Evolutionary conservation across 1,140 invertebrate genomes (phyloP).

Genomic region (Propsilocerus akamusi): DNA sequence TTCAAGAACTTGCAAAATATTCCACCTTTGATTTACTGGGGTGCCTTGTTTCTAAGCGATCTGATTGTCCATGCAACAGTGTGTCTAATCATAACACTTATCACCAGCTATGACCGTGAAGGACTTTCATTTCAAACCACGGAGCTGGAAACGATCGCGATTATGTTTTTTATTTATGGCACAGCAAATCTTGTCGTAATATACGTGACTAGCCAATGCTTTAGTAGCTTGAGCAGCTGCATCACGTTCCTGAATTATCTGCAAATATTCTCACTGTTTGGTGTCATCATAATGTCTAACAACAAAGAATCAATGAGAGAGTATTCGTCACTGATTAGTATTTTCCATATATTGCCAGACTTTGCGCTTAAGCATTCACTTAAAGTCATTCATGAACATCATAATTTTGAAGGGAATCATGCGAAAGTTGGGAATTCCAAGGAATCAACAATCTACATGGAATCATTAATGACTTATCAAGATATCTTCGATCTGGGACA

Average conservation of each 20-base stretch:
- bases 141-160: neutral
- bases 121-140: neutral
- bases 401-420: neutral
- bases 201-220: conserved; percentile 16
- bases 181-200: conserved; percentile 18
- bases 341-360: conserved; percentile 18
- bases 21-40: conserved; percentile 16
- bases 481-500: neutral
- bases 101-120: neutral
- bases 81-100: conserved; percentile 5
- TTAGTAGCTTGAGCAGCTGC: conserved; percentile 6
- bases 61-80: conserved; percentile 10
- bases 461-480: neutral
- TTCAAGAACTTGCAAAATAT: conserved; percentile 20
- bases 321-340: conserved; percentile 14
- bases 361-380: conserved; percentile 22
- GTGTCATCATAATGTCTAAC: conserved; percentile 15
- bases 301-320: conserved; percentile 15
- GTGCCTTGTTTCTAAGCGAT: conserved; percentile 14
- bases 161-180: conserved; percentile 13
- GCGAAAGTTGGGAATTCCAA: neutral
- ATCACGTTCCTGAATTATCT: conserved; percentile 4
- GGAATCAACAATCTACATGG: neutral
- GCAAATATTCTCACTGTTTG: conserved; percentile 14
- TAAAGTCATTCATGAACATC: conserved; percentile 1